Evolutionary conservation across 2,797 vertebrate species (phyloP), one percentile per base, ranked within the genome.

Genomic region (Xiphophorus birchmanni): DNA sequence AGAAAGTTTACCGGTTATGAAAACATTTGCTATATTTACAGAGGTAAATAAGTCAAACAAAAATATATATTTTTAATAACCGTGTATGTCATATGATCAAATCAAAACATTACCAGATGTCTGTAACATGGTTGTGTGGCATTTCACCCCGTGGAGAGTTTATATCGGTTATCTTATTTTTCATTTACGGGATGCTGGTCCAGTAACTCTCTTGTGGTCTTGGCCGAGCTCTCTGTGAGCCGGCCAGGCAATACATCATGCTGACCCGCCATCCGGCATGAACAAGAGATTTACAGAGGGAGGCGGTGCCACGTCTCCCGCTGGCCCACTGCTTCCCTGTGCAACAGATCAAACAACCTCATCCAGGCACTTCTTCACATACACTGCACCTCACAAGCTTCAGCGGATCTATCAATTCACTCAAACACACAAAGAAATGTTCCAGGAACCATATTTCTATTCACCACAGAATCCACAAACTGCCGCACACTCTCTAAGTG

Each of bases 241-340:
- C 74, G 76, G 63, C 32, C 23, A 32, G 35, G 83, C 83, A 44
- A 92, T 90, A 90, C 50, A 91, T 94, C 91, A 93, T 78, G 9
- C 67, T 84, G 86, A 58, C 86, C 74, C 13, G 10, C 83, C 88
- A 89, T 81, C 80, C 77, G 54, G 79, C 81, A 77, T 56, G 69
- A 75, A 37, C 12, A 77, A 90, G 71, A 86, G 87, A 88, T 87
- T 65, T 84, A 85, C 75, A 84, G 67, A 77, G 74, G 86, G 37
- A 69, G 67, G 80, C 84, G 76, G 54, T 23, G 79, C 37, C 84
- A 88, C 26, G 77, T 73, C 73, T 76, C 82, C 78, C 13, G 60
- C 47, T 73, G 80, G 52, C 78, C 50, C 32, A 48, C 32, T 10
- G 2, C 48, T 23, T 48, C 58, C 18, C 77, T 72, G 45, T 82